These are phyloP conservation scores for Nothoprocta perdicaria DNA, from an alignment of 2,113 vertebrate genomes.

Conservation along the genomic window DNA sequence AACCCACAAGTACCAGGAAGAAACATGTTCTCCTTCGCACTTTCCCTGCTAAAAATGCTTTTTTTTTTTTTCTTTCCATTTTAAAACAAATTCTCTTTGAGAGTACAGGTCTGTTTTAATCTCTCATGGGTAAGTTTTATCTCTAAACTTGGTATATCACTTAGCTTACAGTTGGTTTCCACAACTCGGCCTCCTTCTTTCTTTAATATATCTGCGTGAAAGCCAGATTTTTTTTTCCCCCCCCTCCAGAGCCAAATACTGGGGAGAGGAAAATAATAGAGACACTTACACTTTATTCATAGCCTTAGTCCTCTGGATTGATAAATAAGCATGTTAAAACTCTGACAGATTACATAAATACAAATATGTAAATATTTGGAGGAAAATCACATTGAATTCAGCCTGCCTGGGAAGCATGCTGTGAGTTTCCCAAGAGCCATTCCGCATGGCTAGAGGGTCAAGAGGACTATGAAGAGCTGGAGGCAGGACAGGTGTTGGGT, in stretches of 20 bases:
- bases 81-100: slow-evolving; percentile 83
- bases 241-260: slow-evolving; percentile 67
- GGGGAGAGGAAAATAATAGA: slow-evolving; percentile 74
- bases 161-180: slow-evolving; percentile 81
- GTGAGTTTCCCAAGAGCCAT: slow-evolving; percentile 82
- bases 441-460: slow-evolving; percentile 75
- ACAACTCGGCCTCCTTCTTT: slow-evolving; percentile 18
- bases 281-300: slow-evolving; percentile 78
- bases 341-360: not conserved
- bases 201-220: not conserved
- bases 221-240: not conserved
- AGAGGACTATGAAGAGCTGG: slow-evolving; percentile 82
- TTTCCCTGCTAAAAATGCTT: too few species aligned
- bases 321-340: not conserved
- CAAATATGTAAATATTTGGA: not conserved
- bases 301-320: slow-evolving; percentile 82
- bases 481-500: slow-evolving; percentile 83
- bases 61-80: slow-evolving; percentile 73
- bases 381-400: slow-evolving; percentile 16
- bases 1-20: slow-evolving; percentile 50
- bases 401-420: slow-evolving; percentile 76
- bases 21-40: slow-evolving; percentile 15
- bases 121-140: slow-evolving; percentile 84
- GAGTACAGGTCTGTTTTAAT: slow-evolving; percentile 80
- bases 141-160: slow-evolving; percentile 82